Evolutionary conservation across 2,113 vertebrate species (phyloP).

Genomic region (Chunga burmeisteri): DNA sequence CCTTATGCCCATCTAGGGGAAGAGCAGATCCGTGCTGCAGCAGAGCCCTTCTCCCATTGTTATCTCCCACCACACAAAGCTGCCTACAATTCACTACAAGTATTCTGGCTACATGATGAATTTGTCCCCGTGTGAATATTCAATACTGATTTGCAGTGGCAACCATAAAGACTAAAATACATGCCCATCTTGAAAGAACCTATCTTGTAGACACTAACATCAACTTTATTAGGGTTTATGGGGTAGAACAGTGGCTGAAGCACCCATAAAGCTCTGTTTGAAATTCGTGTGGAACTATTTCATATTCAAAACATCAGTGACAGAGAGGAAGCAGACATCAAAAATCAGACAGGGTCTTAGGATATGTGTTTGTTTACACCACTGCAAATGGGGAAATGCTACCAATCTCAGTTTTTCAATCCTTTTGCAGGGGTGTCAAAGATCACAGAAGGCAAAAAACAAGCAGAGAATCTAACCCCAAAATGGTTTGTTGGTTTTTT

Average conservation of each 20-base stretch:
- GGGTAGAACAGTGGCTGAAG: neutral
- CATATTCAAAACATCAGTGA: neutral
- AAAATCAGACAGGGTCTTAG: neutral
- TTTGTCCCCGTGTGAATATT: neutral
- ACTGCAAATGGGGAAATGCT: neutral
- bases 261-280: neutral
- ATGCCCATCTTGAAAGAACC: neutral
- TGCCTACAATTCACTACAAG: neutral
- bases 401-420: neutral
- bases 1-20: too few species aligned
- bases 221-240: neutral
- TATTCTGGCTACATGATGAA: neutral
- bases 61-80: neutral
- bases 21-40: accelerated
- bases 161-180: neutral
- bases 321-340: neutral
- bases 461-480: neutral
- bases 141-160: neutral
- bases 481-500: neutral
- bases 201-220: neutral
- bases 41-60: neutral
- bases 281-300: neutral
- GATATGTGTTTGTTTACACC: neutral
- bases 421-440: neutral
- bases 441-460: neutral